Evolutionary conservation across 2,888 invertebrate genomes (phyloP).

Genomic region (Microplitis manilae): DNA sequence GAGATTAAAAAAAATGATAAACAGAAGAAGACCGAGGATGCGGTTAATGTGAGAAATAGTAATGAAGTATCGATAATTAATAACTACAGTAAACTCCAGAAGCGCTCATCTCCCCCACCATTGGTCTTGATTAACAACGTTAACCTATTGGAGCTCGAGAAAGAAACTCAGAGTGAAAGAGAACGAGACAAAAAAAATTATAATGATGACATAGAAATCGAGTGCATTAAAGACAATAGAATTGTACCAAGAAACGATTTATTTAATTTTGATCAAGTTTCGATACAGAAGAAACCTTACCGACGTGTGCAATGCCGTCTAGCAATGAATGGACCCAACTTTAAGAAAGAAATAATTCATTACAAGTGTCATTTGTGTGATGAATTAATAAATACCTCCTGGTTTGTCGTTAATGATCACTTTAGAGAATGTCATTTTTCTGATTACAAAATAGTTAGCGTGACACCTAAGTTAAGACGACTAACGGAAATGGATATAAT

Average conservation of each 20-base stretch:
- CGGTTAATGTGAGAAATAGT: background rate
- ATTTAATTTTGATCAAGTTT: constrained; percentile 21
- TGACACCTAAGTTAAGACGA: constrained; percentile 45
- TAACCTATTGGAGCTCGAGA: background rate
- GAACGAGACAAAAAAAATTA: background rate
- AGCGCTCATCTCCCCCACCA: background rate
- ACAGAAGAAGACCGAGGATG: background rate
- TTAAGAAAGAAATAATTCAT: constrained; percentile 44
- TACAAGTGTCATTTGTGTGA: constrained; percentile 65
- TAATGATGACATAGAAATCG: background rate
- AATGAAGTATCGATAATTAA: background rate
- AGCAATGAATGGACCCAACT: constrained; percentile 58
- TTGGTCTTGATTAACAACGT: background rate
- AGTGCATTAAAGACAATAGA: background rate
- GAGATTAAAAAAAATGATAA: background rate
- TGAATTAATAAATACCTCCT: constrained; percentile 62
- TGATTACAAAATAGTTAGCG: constrained; percentile 54
- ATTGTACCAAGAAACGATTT: constrained; percentile 1
- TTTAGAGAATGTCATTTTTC: constrained; percentile 58
- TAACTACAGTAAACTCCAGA: background rate
- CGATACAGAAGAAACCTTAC: constrained; percentile 22
- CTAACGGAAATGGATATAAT: constrained; percentile 35
- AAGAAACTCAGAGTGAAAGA: background rate
- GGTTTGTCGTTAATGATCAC: constrained; percentile 57
- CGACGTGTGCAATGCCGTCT: constrained; percentile 53